Evolutionary conservation across 1,140 invertebrate species (phyloP).

Genomic region (Trachelipus rathkii): DNA sequence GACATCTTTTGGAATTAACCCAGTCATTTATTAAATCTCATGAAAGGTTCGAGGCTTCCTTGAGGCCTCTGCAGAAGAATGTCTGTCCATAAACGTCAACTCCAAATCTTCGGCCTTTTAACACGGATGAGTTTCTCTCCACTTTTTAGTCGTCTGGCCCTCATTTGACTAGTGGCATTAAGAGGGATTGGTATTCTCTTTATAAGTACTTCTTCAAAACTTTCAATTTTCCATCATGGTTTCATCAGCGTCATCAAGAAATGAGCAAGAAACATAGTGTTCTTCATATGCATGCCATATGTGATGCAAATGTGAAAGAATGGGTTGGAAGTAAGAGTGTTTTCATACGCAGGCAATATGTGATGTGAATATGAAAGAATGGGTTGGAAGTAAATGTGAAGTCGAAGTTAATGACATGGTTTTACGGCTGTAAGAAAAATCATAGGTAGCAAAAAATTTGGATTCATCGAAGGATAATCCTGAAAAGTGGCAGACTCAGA

Average conservation of each 20-base stretch:
- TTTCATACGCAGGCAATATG: slow-evolving; percentile 89
- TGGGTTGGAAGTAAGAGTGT: slow-evolving; percentile 88
- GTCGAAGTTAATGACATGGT: slow-evolving; percentile 96
- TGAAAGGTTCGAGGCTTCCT: slow-evolving; percentile 91
- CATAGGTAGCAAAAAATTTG: slow-evolving; percentile 60
- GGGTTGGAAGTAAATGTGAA: slow-evolving; percentile 87
- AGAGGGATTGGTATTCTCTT: slow-evolving; percentile 79
- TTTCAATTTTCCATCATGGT: slow-evolving; percentile 93
- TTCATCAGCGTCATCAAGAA: slow-evolving; percentile 76
- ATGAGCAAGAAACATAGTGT: slow-evolving; percentile 82
- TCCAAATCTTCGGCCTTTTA: slow-evolving; percentile 84
- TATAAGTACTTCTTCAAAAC: slow-evolving; percentile 72
- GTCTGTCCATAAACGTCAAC: slow-evolving; percentile 94
- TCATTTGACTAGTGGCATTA: slow-evolving; percentile 83
- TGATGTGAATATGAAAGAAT: slow-evolving; percentile 79
- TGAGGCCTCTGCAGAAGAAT: slow-evolving; percentile 96
- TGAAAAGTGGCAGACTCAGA: not conserved
- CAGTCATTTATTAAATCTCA: slow-evolving; percentile 99
- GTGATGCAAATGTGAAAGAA: slow-evolving; percentile 77
- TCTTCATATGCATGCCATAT: slow-evolving; percentile 84
- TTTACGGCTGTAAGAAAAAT: slow-evolving; percentile 74
- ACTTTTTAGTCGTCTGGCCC: slow-evolving; percentile 85
- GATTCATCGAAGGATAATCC: not conserved
- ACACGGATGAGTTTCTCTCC: slow-evolving; percentile 88
- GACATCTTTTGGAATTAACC: slow-evolving; percentile 90